Evolutionary conservation across 2,888 invertebrate genomes (phyloP), one percentile per base, ranked within the genome.

Genomic region (Athripsodes cinereus): DNA sequence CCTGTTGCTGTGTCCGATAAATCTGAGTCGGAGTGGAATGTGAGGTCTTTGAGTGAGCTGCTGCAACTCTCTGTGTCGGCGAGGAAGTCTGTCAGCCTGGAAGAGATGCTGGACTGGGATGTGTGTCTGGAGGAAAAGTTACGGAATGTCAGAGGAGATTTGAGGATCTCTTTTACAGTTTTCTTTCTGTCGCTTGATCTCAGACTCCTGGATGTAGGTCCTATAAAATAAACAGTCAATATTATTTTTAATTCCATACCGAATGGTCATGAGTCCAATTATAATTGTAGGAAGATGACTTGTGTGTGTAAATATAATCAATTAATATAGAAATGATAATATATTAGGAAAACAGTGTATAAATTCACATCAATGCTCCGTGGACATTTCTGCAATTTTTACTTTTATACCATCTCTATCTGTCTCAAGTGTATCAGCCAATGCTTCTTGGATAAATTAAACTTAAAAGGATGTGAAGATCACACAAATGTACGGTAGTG

Each of bases 41-140:
- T 79, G 0, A 78, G 69, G 64, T 78, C 78, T 72, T 78, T 77
- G 8, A 79, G 63, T 2, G 78, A 78, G 65, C 78, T 78, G 66
- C 78, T 78, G 66, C 78, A 78, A 65, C 78, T 78, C 63, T 79
- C 79, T 1, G 78, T 74, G 64, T 78, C 78, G 73, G 77, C 0
- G 76, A 77, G 2, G 78, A 77, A 2, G 66, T 76, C 0, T 76
- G 77, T 0, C 73, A 78, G 1, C 77, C 77, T 5, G 69, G 49
- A 0, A 75, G 76, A 0, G 70, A 66, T 60, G 35, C 70, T 70
- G 1, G 72, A 70, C 57, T 73, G 72, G 13, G 40, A 40, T 5
- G 8, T 13, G 13, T 40, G 40, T 26, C 73, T 67, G 1, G 73
- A 74, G 61, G 75, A 76, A 65, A 75, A 78, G 65, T 77, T 77